Evolutionary conservation across 2,888 invertebrate species (phyloP), one percentile per base, ranked within the genome.

Genomic region (Lithophane ornitopus): DNA sequence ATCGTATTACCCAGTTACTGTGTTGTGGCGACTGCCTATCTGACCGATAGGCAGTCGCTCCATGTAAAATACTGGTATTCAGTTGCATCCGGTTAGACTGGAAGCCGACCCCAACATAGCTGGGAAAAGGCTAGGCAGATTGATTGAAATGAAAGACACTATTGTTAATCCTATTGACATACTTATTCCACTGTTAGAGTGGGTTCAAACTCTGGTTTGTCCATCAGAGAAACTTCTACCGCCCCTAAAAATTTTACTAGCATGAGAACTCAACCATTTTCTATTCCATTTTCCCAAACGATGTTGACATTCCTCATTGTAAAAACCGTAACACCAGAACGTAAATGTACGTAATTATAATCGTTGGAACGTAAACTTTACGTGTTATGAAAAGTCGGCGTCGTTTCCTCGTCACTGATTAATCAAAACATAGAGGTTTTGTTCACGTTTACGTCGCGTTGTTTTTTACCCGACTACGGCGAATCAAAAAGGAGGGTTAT

Each of bases 331-430:
- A 56, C 81, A 28, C 22, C n/a, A 46, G 52, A 77, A 73, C 70
- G 80, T 76, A 84, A 82, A 76, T 34, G 34, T 62, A 41, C 68
- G 81, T 70, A 76, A 76, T 82, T 84, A 72, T 80, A 80, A 82
- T 72, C 34, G 76, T 58, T 76, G 66, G 46, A 80, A 82, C 81
- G 81, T 82, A 82, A 82, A 82, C 81, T 72, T n/a, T 7, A 62
- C 41, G 66, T 81, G 84, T 85, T 85, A 73, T 86, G 81, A 75
- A 86, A 84, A 84, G 39, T 70, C 9, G 11, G 34, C 76, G 78
- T 69, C 85, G 46, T 80, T 85, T 83, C 84, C 84, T 80, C 49
- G 56, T 72, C 56, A 54, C 26, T 76, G 62, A 54, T 72, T 76
- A 70, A 58, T 72, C 39, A 28, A 82, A 80, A 84, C 54, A 76